Conservation (phyloP, 2,113 vertebrate species). For the Panthera uncia region DNA sequence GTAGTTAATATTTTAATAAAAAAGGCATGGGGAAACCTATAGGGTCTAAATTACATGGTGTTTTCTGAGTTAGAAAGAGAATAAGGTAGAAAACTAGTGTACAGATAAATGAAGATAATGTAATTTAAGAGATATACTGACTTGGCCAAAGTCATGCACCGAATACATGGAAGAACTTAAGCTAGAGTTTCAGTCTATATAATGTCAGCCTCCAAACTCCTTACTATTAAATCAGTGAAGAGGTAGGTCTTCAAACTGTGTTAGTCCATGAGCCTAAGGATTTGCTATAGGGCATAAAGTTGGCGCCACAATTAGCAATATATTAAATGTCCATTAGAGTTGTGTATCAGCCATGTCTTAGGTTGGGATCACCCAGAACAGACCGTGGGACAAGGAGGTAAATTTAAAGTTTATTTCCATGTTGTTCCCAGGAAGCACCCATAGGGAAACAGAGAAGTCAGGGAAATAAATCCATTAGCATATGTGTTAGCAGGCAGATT, state of each 20-base stretch:
- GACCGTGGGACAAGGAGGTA: neutral
- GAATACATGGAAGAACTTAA: neutral
- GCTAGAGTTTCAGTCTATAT: neutral
- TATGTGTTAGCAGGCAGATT: neutral
- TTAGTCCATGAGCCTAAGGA: neutral
- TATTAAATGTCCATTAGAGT: neutral
- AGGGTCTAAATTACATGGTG: neutral
- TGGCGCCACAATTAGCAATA: no score
- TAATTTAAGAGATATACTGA: neutral
- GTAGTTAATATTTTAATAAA: slow-evolving; percentile 8
- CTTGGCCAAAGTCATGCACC: neutral
- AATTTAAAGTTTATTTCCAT: neutral
- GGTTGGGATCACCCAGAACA: neutral
- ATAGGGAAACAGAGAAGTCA: neutral
- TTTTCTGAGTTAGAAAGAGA: slow-evolving; percentile 16
- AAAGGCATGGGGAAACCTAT: neutral
- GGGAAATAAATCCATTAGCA: neutral
- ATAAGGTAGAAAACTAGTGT: neutral
- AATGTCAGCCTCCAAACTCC: neutral
- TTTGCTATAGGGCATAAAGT: neutral
- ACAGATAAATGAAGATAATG: neutral
- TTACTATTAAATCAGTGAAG: neutral
- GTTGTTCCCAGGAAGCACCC: neutral
- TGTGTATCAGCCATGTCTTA: neutral
- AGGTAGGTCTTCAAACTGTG: neutral